Evolutionary conservation across 2,113 vertebrate species (phyloP), one percentile per base, ranked within the genome.

Genomic region (Sylvietta virens): DNA sequence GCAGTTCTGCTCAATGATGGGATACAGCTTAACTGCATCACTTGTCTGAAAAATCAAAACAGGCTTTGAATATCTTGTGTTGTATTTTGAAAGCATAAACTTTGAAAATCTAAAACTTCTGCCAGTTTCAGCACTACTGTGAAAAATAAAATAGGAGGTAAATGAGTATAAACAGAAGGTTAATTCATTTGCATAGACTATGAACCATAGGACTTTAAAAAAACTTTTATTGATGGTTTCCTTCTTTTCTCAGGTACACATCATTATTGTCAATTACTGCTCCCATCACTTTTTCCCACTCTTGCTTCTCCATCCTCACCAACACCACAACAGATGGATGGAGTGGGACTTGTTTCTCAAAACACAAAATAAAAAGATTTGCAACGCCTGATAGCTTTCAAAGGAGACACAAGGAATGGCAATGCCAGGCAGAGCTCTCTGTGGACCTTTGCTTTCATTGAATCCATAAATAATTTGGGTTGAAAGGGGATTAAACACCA

Each of bases 61-160:
- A 45, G 13, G 5, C 69, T 88, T 76, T 80, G 35, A 81, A 51
- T n/a, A 65, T 37, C 70, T 88, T 94, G 73, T 69, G 57, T 92
- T 72, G 53, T 91, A 60, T 37, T 86, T 48, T 54, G 73, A 77
- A 94, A 87, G 62, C 13, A 50, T 11, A 35, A 76, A 42, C 50
- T 57, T 66, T 42, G 35, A 50, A 56, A 66, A 85, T 57, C 30
- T 30, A 91, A 64, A 92, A 45, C 51, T 93, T 94, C 77, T 70
- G 44, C 53, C 94, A 89, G 73, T 96, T 97, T 96, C 92, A 97
- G 86, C 91, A 95, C 88, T 79, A 96, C 3, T 8, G 14, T 47
- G 54, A 84, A 90, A 84, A 87, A 47, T 21, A 78, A 47, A 56
- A 57, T 16, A 21, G 13, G 8, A 23, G 18, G 23, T 21, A 79